Evolutionary conservation across 2,113 vertebrate species (phyloP), one percentile per base, ranked within the genome.

Genomic region (Coptodon bakossiorum): DNA sequence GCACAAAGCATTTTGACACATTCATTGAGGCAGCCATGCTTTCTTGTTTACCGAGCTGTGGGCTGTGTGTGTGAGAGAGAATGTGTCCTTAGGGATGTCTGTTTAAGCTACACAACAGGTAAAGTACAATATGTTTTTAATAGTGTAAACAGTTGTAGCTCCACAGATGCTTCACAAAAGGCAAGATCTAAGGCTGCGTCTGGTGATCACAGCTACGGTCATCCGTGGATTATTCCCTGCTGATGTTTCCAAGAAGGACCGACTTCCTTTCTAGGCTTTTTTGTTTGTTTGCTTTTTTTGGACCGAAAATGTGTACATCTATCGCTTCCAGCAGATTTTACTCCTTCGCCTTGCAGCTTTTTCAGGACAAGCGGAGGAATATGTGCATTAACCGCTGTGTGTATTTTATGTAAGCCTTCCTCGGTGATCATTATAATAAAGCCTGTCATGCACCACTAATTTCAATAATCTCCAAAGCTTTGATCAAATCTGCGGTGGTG

Each of bases 391-490:
- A 38, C 22, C 14, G 19, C 48, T 63, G 82, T 85, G 14, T 59
- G 63, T 19, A 66, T 83, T 86, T 61, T 13, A 48, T 82, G 82
- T 52, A 45, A 84, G 83, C 53, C 27, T 59, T 85, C 54, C 29
- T 27, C 31, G 1, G 40, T 40, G 38, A 82, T 87, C 31, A 68
- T 91, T 81, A 83, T 82, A 80, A 89, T 86, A 34, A 88, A 79
- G 79, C 48, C 63, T 52, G 45, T 50, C 38, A 22, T 71, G 84
- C 84, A 81, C 38, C 76, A 66, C 80, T 81, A 31, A 90, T 86
- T 90, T 90, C 48, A 90, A 81, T 84, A 79, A 89, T 86, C 81
- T 89, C 53, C 29, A 27, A 48, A 38, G 80, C 90, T 91, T 91
- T 93, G 91, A 94, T 94, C 86, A 86, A 29, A 81, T 86, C 22